A percentile compares a stretch with the other conserved stretches of the same genome.
These are phyloP conservation scores for Lophius piscatorius DNA, from an alignment of 2,113 vertebrate species.

Conservation along the genomic window DNA sequence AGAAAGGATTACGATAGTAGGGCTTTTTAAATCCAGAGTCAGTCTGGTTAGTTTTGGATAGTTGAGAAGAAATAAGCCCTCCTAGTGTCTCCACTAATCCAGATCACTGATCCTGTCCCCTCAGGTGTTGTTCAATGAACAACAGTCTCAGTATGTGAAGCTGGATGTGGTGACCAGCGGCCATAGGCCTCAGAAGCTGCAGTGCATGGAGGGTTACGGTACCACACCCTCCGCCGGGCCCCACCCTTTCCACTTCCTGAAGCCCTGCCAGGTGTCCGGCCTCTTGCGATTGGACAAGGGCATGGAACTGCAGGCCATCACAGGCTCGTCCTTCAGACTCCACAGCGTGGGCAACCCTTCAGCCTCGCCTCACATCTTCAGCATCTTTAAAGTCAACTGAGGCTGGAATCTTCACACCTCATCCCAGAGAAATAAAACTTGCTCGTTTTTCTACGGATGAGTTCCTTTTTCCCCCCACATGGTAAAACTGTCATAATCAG, in stretches of 20 bases:
- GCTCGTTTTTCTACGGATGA: slow-evolving; percentile 25
- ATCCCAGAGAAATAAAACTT: slow-evolving; percentile 16
- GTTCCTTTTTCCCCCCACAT: slow-evolving; percentile 16
- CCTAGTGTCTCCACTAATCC: background rate
- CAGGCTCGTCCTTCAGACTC: slow-evolving; percentile 82
- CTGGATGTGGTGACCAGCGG: slow-evolving; percentile 84
- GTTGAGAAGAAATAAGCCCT: background rate
- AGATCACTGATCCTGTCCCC: background rate
- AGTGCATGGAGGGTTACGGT: slow-evolving; percentile 89
- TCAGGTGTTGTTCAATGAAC: slow-evolving; percentile 91
- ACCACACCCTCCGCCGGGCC: slow-evolving; percentile 84
- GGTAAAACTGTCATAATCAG: slow-evolving; percentile 22
- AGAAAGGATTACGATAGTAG: slow-evolving; percentile 3
- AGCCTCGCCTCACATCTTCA: slow-evolving; percentile 85
- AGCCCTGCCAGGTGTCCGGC: slow-evolving; percentile 89
- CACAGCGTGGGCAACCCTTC: slow-evolving; percentile 77
- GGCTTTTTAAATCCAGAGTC: background rate
- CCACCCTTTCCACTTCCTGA: slow-evolving; percentile 83
- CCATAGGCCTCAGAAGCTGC: slow-evolving; percentile 81
- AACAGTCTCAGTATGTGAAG: slow-evolving; percentile 89
- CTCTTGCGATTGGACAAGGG: slow-evolving; percentile 82
- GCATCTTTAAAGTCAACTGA: slow-evolving; percentile 92
- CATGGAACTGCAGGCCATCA: slow-evolving; percentile 83
- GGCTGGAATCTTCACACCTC: slow-evolving; percentile 12
- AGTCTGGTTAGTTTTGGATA: slow-evolving; percentile 1